These are phyloP conservation scores for Galago senegalensis DNA, from an alignment of 2,797 vertebrate genomes.

Conservation along the genomic window DNA sequence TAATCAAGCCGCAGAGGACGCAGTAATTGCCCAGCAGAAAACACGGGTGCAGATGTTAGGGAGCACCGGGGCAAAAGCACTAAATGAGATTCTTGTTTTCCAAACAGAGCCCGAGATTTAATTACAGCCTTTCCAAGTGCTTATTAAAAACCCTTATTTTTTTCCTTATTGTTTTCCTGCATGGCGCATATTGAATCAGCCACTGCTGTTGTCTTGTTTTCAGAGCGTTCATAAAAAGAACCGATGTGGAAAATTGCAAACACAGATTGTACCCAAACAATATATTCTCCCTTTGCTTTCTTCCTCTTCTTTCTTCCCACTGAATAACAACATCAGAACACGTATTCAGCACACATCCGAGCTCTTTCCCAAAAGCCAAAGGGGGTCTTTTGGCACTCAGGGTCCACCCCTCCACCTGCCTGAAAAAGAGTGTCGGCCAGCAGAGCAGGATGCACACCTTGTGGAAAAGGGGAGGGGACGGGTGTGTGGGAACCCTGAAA, in stretches of 20 bases:
- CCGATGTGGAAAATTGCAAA: conserved; percentile 87
- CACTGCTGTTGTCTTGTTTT: conserved; percentile 87
- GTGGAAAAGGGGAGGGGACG: background rate
- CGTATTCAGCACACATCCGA: conserved; percentile 58
- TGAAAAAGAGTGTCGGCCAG: background rate
- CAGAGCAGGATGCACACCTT: background rate
- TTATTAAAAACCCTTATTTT: conserved; percentile 90
- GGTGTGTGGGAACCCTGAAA: background rate
- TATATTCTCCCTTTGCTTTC: conserved; percentile 77
- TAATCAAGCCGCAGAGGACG: conserved; percentile 85
- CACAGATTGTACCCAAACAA: conserved; percentile 85
- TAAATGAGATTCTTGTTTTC: conserved; percentile 92
- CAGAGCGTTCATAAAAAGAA: conserved; percentile 87
- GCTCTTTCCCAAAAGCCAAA: background rate
- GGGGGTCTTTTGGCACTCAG: background rate
- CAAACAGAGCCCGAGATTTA: conserved; percentile 91
- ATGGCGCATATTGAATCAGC: conserved; percentile 88
- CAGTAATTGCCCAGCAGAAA: conserved; percentile 88
- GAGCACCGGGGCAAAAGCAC: conserved; percentile 75
- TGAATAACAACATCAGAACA: conserved; percentile 73
- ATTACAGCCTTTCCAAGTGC: conserved; percentile 89
- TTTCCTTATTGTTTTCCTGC: conserved; percentile 89
- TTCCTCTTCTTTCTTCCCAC: conserved; percentile 75
- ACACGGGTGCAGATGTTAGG: conserved; percentile 88
- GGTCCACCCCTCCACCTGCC: background rate